Base-by-base conservation (phyloP, 2,113 vertebrate species). In the Psittacula cyanocephala region DNA sequence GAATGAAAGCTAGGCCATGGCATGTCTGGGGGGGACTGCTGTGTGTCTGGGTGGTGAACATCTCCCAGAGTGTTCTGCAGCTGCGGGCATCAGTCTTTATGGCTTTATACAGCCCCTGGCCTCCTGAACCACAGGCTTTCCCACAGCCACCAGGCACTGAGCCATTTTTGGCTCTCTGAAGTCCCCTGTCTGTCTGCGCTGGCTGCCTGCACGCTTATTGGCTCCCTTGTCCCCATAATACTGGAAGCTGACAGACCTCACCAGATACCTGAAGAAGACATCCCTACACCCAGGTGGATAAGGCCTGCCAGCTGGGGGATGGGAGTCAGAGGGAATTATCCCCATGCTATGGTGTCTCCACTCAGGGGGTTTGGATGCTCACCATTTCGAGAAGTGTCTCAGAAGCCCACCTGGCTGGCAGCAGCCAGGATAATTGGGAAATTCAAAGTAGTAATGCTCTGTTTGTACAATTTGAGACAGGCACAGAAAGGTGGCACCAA, bases 1-100 rank as follows among this genome's bases (percentile, higher is more conserved):
- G 93, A 93, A 94, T 57, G 91, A 94, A 91, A 91, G 96, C 76
- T 95, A 96, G 90, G 86, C 88, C 65, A 4, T 81, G 65, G 88
- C 18, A 4, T 84, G 89, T 94, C 91, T 89, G 77, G 71, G 68
- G 81, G 59, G 86, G 47, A 80, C 78, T 86, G 91, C 85, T 86
- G 71, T 55, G 71, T n/a, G 71, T 89, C 91, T 95, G 96, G 88
- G 86, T 91, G 91, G 69, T 68, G 86, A 90, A 35, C 93, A 95
- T 91, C 94, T 89, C 86, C 55, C 75, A 89, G 52, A 20, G 76
- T 86, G 68, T 72, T 88, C 83, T 33, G 47, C 49, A 93, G 88
- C 65, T 95, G 80, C 24, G 52, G 77, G 55, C 89, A 95, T 64
- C 47, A 29, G 86, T 64, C 83, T 94, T 77, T 86, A 82, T 1